phyloP scores from a whole-genome alignment of 2,113 vertebrate species.

The Pionites leucogaster region DNA sequence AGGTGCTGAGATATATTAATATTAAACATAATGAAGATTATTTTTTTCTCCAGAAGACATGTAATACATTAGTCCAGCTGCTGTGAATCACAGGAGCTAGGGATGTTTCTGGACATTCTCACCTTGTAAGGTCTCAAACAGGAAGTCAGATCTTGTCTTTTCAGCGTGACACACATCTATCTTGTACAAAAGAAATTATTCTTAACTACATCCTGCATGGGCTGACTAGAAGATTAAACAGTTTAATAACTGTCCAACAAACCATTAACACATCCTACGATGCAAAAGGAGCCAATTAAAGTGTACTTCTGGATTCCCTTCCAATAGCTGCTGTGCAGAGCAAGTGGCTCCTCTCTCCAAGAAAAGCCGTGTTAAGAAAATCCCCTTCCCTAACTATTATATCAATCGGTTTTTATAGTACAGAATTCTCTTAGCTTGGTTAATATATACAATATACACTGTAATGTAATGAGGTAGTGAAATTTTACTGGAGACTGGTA shows the following conservation, averaged over 20 bases:
- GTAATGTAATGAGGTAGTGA: not conserved
- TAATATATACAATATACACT: not conserved
- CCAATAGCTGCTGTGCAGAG: not conserved
- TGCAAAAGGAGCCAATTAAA: constrained; percentile 43
- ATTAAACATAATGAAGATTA: not conserved
- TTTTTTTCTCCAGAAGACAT: rapidly evolving
- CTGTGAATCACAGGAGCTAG: not conserved
- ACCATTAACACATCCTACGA: constrained; percentile 23
- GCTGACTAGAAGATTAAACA: not conserved
- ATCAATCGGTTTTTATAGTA: not conserved
- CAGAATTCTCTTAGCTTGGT: not conserved
- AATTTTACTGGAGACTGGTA: not conserved
- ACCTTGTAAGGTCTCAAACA: not conserved
- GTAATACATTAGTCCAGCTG: not conserved
- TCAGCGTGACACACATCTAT: not conserved
- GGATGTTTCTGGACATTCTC: not conserved
- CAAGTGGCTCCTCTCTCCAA: not conserved
- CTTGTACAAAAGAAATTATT: not conserved
- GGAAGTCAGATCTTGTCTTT: not conserved
- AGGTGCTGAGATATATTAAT: not conserved
- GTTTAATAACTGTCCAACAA: constrained; percentile 39
- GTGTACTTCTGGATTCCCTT: not conserved
- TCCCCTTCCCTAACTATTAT: not conserved
- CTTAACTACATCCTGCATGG: constrained; percentile 15
- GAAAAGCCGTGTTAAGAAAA: constrained; percentile 7